phyloP scores from a whole-genome alignment of 2,797 vertebrate species.

The Euthynnus affinis region DNA sequence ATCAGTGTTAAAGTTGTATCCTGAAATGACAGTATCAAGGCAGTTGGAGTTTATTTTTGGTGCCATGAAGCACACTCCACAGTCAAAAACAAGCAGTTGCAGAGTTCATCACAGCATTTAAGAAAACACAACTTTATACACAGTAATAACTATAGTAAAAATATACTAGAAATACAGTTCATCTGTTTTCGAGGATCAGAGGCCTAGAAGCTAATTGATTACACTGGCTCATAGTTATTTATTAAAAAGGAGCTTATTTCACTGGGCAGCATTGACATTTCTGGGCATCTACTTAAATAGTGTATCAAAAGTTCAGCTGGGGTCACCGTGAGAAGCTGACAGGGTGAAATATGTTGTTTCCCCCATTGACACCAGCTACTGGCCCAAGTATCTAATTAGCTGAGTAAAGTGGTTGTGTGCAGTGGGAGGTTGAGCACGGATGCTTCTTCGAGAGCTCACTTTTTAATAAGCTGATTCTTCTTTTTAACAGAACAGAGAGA shows the following conservation, averaged over 20 bases:
- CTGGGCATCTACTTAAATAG: slow-evolving; percentile 56
- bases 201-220: slow-evolving; percentile 55
- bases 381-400: slow-evolving; percentile 82
- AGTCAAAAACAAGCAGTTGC: slow-evolving; percentile 6
- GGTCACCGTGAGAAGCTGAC: slow-evolving; percentile 73
- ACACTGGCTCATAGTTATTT: slow-evolving; percentile 56
- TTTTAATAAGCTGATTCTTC: slow-evolving; percentile 85
- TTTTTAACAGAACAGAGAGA: slow-evolving; percentile 80
- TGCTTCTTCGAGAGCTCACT: slow-evolving; percentile 75
- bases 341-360: slow-evolving; percentile 81
- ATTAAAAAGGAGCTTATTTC: slow-evolving; percentile 53
- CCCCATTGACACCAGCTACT: slow-evolving; percentile 74
- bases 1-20: slow-evolving; percentile 49
- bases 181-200: slow-evolving; percentile 26
- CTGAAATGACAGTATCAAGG: slow-evolving; percentile 39
- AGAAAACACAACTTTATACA: slow-evolving; percentile 34
- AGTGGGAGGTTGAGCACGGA: slow-evolving; percentile 67
- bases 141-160: slow-evolving; percentile 10
- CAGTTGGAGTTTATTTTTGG: slow-evolving; percentile 17
- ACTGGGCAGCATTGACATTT: slow-evolving; percentile 49
- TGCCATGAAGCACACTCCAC: not conserved
- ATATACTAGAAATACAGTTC: slow-evolving; percentile 33
- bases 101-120: slow-evolving; percentile 28
- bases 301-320: slow-evolving; percentile 68
- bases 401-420: slow-evolving; percentile 76